Evolutionary conservation across 2,888 invertebrate species (phyloP).

Genomic region (Eristalinus sepulchralis): DNA sequence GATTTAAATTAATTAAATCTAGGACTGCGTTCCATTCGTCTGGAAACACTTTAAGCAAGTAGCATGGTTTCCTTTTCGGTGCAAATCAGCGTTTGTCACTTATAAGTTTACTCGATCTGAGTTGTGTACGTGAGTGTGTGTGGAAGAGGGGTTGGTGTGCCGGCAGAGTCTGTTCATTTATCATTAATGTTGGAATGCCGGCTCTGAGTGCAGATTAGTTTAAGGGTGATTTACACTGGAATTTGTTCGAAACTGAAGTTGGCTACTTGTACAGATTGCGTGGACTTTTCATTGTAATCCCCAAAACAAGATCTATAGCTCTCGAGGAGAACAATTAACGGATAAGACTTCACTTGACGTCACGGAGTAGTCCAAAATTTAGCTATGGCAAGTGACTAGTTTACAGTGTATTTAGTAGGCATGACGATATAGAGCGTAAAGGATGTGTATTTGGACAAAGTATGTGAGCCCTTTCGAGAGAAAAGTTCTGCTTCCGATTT

Average conservation of each 20-base stretch:
- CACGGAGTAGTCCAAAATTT: too few relatives aligned
- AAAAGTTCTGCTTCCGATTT: too few relatives aligned
- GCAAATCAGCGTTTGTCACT: background rate
- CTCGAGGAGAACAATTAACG: too few relatives aligned
- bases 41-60: background rate
- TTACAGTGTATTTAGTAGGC: too few relatives aligned
- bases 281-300: too few relatives aligned
- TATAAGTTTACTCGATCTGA: background rate
- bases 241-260: background rate
- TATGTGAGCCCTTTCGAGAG: too few relatives aligned
- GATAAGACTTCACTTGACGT: too few relatives aligned
- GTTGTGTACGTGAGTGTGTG: background rate
- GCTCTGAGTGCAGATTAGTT: background rate
- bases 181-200: background rate
- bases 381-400: too few relatives aligned
- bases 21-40: background rate
- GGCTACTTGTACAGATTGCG: too few relatives aligned
- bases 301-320: too few relatives aligned
- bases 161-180: background rate
- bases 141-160: background rate
- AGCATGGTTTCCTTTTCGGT: background rate
- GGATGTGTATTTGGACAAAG: too few relatives aligned
- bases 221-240: background rate
- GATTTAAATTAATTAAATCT: conserved; percentile 36
- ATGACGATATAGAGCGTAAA: too few relatives aligned